Evolutionary conservation across 2,888 invertebrate species (phyloP).

Genomic region (Hedya salicella): DNA sequence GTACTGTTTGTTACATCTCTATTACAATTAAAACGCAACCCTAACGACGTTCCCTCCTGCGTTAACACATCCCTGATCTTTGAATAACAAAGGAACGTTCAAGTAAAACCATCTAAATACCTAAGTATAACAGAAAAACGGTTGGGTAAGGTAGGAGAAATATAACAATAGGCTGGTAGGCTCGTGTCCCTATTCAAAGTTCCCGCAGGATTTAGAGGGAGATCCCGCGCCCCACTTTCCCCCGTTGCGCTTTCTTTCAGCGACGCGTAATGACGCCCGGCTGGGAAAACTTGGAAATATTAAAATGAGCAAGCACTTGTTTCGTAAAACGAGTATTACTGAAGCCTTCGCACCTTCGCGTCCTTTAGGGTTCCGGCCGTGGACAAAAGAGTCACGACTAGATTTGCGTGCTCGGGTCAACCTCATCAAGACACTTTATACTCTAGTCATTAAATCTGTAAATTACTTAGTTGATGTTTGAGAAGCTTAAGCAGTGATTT

Average conservation of each 20-base stretch:
- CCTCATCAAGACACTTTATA: slow-evolving; percentile 32
- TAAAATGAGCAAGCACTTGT: slow-evolving; percentile 84
- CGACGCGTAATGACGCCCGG: slow-evolving; percentile 75
- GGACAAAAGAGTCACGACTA: slow-evolving; percentile 49
- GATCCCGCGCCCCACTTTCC: slow-evolving; percentile 73
- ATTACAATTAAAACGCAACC: not conserved
- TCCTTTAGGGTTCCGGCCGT: slow-evolving; percentile 55
- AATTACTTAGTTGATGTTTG: not conserved
- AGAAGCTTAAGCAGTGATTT: not conserved
- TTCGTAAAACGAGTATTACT: slow-evolving; percentile 77
- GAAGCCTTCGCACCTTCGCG: slow-evolving; percentile 71
- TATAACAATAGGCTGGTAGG: slow-evolving; percentile 71
- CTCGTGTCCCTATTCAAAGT: slow-evolving; percentile 47
- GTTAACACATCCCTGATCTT: slow-evolving; percentile 51
- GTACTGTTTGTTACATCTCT: not conserved
- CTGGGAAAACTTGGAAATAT: slow-evolving; percentile 78
- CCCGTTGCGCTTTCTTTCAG: slow-evolving; percentile 69
- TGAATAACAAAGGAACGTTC: slow-evolving; percentile 50
- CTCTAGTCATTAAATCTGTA: slow-evolving; percentile 1
- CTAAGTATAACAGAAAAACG: slow-evolving; percentile 52
- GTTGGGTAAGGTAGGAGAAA: slow-evolving; percentile 63
- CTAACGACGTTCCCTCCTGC: slow-evolving; percentile 45
- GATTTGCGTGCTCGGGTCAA: slow-evolving; percentile 44
- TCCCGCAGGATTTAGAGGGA: slow-evolving; percentile 67
- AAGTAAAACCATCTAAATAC: slow-evolving; percentile 53